Evolutionary conservation across 2,888 invertebrate genomes (phyloP).

Genomic region (Altica lythri): DNA sequence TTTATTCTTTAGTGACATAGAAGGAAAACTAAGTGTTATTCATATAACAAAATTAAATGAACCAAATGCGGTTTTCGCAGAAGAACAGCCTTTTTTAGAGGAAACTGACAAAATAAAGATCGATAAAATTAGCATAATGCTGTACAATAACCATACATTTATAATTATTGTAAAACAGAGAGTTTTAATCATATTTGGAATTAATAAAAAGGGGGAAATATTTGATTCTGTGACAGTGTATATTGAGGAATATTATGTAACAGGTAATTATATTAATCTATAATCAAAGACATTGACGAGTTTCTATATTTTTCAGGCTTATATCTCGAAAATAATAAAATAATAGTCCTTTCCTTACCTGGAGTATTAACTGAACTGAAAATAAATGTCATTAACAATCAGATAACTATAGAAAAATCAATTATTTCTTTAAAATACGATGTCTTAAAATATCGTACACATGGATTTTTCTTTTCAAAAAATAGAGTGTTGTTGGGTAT

Average conservation of each 20-base stretch:
- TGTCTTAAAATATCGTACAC: slow-evolving; percentile 43
- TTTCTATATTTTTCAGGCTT: slow-evolving; percentile 44
- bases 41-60: slow-evolving; percentile 43
- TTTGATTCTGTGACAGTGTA: slow-evolving; percentile 43
- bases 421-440: slow-evolving; percentile 48
- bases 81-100: slow-evolving; percentile 41
- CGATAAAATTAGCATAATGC: slow-evolving; percentile 45
- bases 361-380: slow-evolving; percentile 49
- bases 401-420: slow-evolving; percentile 45
- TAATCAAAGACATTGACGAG: neutral
- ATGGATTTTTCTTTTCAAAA: slow-evolving; percentile 48
- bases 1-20: slow-evolving; percentile 46
- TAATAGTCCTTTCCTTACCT: slow-evolving; percentile 46
- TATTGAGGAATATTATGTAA: slow-evolving; percentile 47
- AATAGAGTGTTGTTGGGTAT: slow-evolving; percentile 47
- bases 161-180: slow-evolving; percentile 46
- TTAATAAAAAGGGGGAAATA: slow-evolving; percentile 44
- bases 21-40: slow-evolving; percentile 47
- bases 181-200: slow-evolving; percentile 45
- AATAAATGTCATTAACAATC: slow-evolving; percentile 41
- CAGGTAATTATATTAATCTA: slow-evolving; percentile 42
- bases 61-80: slow-evolving; percentile 34
- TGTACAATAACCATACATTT: slow-evolving; percentile 41
- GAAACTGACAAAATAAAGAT: slow-evolving; percentile 44
- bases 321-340: slow-evolving; percentile 43